Evolutionary conservation across 1,140 invertebrate species (phyloP).

Genomic region (Dinothrombium tinctorium): DNA sequence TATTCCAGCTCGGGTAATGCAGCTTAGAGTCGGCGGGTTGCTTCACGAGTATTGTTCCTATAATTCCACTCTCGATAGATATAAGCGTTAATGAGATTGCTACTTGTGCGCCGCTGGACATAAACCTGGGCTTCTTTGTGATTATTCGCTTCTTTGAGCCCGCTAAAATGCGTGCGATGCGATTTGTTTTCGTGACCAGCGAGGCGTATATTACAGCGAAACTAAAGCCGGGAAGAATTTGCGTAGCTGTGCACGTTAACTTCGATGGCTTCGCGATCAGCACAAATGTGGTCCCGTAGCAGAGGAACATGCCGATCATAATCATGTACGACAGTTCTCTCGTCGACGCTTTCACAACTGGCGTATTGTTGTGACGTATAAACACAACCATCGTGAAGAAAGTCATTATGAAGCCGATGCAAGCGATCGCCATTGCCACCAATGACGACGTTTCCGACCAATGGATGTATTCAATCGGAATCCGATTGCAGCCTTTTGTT

Average conservation of each 20-base stretch:
- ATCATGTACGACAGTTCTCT: constrained; percentile 42
- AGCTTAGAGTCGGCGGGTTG: constrained; percentile 37
- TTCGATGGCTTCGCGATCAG: constrained; percentile 42
- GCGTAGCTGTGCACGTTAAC: constrained; percentile 37
- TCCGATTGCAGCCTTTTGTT: constrained; percentile 29
- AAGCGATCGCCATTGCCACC: constrained; percentile 32
- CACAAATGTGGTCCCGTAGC: constrained; percentile 34
- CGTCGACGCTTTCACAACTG: constrained; percentile 40
- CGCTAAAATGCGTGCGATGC: constrained; percentile 56
- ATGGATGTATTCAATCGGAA: constrained; percentile 29
- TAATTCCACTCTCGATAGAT: constrained; percentile 39
- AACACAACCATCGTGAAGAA: constrained; percentile 32
- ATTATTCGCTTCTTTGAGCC: constrained; percentile 55
- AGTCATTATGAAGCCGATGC: constrained; percentile 35
- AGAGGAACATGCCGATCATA: constrained; percentile 32
- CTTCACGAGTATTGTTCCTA: constrained; percentile 37
- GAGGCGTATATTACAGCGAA: constrained; percentile 63
- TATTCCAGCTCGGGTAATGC: constrained; percentile 27
- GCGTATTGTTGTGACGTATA: constrained; percentile 36
- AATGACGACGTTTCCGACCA: constrained; percentile 33
- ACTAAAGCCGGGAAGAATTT: constrained; percentile 44
- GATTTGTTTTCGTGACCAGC: constrained; percentile 58
- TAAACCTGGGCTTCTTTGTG: constrained; percentile 43
- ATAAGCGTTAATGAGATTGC: constrained; percentile 38
- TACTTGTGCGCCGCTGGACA: constrained; percentile 35